phyloP scores from a whole-genome alignment of 2,113 vertebrate species.

The Sinocyclocheilus anshuiensis region DNA sequence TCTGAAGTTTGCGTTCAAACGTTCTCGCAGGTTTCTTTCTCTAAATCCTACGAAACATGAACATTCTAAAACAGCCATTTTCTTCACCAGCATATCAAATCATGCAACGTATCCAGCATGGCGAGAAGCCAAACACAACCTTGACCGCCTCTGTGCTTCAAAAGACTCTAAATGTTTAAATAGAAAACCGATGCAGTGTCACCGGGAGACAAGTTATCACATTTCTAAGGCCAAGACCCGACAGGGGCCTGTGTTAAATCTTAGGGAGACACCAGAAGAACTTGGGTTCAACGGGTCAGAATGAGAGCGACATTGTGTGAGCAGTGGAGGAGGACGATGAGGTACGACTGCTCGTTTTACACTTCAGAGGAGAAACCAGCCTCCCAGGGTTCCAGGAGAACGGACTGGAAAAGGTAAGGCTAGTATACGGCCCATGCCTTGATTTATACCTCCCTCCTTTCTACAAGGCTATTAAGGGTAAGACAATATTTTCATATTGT shows the following conservation, averaged over 20 bases:
- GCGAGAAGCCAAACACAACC: neutral
- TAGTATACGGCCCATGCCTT: conserved; percentile 30
- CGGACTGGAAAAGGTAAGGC: conserved; percentile 53
- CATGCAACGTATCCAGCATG: neutral
- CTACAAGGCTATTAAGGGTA: conserved; percentile 60
- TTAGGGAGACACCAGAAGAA: neutral
- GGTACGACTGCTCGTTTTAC: conserved; percentile 55
- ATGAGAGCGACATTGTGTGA: conserved; percentile 35
- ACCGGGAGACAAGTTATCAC: conserved; percentile 33
- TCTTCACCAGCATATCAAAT: neutral
- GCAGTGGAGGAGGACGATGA: conserved; percentile 35
- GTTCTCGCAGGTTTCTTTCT: neutral
- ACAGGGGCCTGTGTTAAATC: conserved; percentile 19
- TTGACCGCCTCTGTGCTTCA: neutral
- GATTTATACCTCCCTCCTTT: conserved; percentile 64
- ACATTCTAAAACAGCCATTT: neutral
- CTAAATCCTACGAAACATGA: neutral
- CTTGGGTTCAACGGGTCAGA: conserved; percentile 47
- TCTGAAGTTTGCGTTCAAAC: neutral
- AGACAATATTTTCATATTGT: conserved; percentile 71
- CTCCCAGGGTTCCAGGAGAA: conserved; percentile 27
- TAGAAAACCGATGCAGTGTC: conserved; percentile 39
- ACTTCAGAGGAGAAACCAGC: conserved; percentile 19
- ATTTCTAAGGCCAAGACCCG: neutral
- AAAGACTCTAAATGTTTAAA: conserved; percentile 24